Conservation (phyloP, 2,888 invertebrate species). For the Pyrrhia umbra region DNA sequence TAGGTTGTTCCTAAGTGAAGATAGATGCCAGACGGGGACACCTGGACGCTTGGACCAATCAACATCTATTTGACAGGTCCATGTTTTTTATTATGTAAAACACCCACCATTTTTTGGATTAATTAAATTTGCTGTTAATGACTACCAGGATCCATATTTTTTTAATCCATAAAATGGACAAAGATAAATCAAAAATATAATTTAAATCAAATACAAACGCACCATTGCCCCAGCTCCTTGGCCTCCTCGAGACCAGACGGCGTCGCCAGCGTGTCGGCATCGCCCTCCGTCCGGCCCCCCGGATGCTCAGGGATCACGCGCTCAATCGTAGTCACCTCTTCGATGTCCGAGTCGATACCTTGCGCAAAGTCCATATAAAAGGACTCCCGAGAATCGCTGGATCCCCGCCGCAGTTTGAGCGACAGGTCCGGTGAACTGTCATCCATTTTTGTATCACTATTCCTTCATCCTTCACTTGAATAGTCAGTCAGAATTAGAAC, state of each 20-base stretch:
- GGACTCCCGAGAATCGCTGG: slow-evolving; percentile 96
- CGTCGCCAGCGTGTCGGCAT: slow-evolving; percentile 86
- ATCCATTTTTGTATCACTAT: slow-evolving; percentile 82
- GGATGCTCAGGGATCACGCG: slow-evolving; percentile 89
- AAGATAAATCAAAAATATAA: too few relatives aligned
- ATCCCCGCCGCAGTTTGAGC: slow-evolving; percentile 95
- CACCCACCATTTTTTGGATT: not conserved
- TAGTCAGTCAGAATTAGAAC: slow-evolving; percentile 58
- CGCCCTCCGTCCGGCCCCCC: slow-evolving; percentile 84
- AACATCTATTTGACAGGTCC: too few relatives aligned
- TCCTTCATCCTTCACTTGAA: slow-evolving; percentile 58
- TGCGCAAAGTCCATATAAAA: slow-evolving; percentile 98
- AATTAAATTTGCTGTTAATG: too few relatives aligned
- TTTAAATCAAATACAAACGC: slow-evolving; percentile 62
- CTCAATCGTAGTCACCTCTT: slow-evolving; percentile 94
- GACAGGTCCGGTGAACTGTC: slow-evolving; percentile 97
- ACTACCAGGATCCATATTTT: too few relatives aligned
- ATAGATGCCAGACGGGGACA: too few relatives aligned
- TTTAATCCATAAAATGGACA: too few relatives aligned
- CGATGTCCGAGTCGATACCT: slow-evolving; percentile 97
- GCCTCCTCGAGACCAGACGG: slow-evolving; percentile 88
- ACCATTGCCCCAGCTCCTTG: slow-evolving; percentile 87
- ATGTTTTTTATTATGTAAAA: not conserved
- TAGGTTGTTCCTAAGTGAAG: too few relatives aligned
- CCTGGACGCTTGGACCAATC: too few relatives aligned